Base-by-base conservation (phyloP, 2,888 invertebrate genomes). In the Parnassius orleans region DNA sequence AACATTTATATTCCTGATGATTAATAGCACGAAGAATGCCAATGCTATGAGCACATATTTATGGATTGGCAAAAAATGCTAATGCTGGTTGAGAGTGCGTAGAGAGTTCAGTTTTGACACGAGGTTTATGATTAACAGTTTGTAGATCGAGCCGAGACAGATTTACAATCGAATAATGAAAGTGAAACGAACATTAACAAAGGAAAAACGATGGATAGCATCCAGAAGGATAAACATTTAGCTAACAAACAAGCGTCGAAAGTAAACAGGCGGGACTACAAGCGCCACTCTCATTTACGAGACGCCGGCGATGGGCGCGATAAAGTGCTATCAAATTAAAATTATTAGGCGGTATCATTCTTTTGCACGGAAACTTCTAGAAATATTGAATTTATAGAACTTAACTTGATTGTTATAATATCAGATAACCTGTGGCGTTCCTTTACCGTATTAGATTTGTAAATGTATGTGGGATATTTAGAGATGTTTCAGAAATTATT, bases 171-270 rank as follows among this genome's bases (percentile, higher is more conserved):
- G 74, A 74, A 77, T 75, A 79, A 77, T 78, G 76, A 77, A 77
- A 77, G 73, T 70, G 69, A 74, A 75, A 71, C 66, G 76, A 77
- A 75, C 76, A 78, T 78, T 78, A 79, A 82, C 79, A 81, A 83
- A 79, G 75, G 74, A 77, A 75, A 75, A 75, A 76, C 77, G 80
- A 81, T 74, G 77, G 84, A 83, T 78, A 80, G 77, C 83, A 79
- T 78, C 81, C 83, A 84, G 83, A 81, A 71, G 78, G 79, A 75
- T 85, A 86, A 86, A 86, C 84, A 84, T 79, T 79, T 76, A 74
- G 78, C 76, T 76, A 78, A 76, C 75, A 75, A 75, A 70, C 68
- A 66, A 69, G 69, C 69, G 69, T 54, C 61, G 60, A 76, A 75
- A 66, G 78, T 85, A 85, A 85, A 86, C 84, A 84, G 12, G 33